Percentiles rank a stretch among this genome's conserved stretches.
phyloP scores from a whole-genome alignment of 2,113 vertebrate genomes.

The Leptobrachium ailaonicum region DNA sequence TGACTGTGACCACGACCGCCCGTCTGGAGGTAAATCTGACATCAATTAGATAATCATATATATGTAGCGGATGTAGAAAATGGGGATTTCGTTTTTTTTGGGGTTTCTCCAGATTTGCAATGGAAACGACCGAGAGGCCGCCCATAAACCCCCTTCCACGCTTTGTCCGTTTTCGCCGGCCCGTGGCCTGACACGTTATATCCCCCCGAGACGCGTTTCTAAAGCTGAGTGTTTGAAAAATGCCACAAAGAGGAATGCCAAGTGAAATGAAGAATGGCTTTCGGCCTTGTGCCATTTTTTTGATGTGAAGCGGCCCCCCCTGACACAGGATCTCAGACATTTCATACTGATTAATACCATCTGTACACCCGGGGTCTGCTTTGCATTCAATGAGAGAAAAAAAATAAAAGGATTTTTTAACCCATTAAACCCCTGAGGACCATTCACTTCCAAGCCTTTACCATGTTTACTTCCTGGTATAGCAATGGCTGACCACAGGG shows the following conservation, averaged over 20 bases:
- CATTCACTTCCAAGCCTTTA: too few species aligned
- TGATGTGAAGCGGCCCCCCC: not conserved
- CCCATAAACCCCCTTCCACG: too few species aligned
- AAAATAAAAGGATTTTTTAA: not conserved
- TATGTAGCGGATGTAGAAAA: too few species aligned
- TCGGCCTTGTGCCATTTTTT: not conserved
- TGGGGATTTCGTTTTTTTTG: too few species aligned
- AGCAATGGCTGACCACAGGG: too few species aligned
- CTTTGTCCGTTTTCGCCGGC: not conserved
- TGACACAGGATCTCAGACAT: constrained; percentile 5
- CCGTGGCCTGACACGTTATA: not conserved
- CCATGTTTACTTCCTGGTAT: too few species aligned
- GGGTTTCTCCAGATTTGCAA: too few species aligned
- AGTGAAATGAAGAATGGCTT: not conserved
- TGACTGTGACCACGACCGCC: too few species aligned
- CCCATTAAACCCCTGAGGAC: too few species aligned
- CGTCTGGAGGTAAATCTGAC: too few species aligned
- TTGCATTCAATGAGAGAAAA: constrained; percentile 7
- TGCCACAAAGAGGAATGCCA: not conserved
- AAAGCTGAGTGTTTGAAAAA: not conserved
- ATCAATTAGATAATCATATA: too few species aligned
- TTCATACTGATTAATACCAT: constrained; percentile 35
- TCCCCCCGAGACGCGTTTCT: not conserved
- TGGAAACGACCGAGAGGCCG: too few species aligned
- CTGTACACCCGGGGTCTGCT: not conserved